Evolutionary conservation across 1,140 invertebrate genomes (phyloP), one percentile per base, ranked within the genome.

Genomic region (Drosophila prosaltans): DNA sequence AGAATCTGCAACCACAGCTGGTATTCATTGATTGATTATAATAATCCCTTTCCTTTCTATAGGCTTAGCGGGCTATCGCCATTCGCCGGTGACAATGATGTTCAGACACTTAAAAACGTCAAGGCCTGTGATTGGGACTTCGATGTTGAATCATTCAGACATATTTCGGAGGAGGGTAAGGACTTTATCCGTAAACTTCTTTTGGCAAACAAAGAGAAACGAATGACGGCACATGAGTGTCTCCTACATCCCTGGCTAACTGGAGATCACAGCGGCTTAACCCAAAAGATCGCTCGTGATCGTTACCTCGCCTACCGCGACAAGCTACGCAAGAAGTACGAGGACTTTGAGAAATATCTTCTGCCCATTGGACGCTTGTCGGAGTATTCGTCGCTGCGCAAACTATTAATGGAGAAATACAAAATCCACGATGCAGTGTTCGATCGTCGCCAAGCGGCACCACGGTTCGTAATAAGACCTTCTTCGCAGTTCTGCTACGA

Each of bases 81-180:
- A 76, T 99, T 99, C 92, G 98, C 98, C 80, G 99, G 99, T 30
- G 98, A 99, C 91, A 99, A 99, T 91, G 98, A 99, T 93, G 96
- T 99, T 59, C 98, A 99, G 84, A 99, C 99, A 0, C 92, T 99
- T 54, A 98, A 99, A 92, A 99, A 99, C 92, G 99, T 99, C 0
- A 98, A 98, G 92, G 96, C 97, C 26, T 99, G 98, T 91, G 98
- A 99, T 92, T 99, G 98, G 98, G 97, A 98, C 94, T 99, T 99
- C 93, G 98, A 99, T 92, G 96, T 97, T 90, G 96, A 98, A 92
- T 96, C 98, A 21, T 99, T 99, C 93, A 93, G 95, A 4, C 95
- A 96, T 80, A 97, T 99, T 57, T 99, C 98, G 1, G 97, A 98
- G 55, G 97, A 99, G 92, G 99, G 96, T 74, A 99, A 98, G 94